Base-by-base conservation (phyloP, 1,140 invertebrate species). In the Apocrypta bakeri region DNA sequence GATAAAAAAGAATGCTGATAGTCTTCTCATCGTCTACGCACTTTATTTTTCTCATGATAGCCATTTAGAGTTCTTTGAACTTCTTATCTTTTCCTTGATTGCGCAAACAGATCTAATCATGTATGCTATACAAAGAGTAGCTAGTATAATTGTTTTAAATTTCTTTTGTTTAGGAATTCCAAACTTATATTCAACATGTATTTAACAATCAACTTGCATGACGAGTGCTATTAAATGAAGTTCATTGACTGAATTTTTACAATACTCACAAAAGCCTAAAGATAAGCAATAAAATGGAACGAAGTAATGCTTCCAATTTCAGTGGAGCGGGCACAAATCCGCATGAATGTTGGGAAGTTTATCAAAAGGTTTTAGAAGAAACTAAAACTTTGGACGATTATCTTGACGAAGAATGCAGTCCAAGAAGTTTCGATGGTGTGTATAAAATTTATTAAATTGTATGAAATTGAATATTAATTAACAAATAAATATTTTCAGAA, bases 311-410 rank as follows among this genome's bases (percentile, higher is more conserved):
- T 83, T 87, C 87, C n/a, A 87, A 88, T 27, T 92, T 88, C 77
- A 81, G 82, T 29, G 87, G 89, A 81, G 89, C 88, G 85, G 86
- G 88, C 75, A 84, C 89, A n/a, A 92, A 93, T 87, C 88, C 92
- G 56, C 88, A 91, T 27, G 93, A 93, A 56, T 93, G 93, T 83
- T 93, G 92, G 92, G 92, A 93, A 31, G 92, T 93, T 81, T 93
- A 92, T 87, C 88, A 92, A 42, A 91, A 92, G 86, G 90, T 92
- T 80, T 90, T 91, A 84, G 91, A 92, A 66, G 92, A 93, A 87
- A 92, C 92, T 11, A 93, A 93, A 81, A 88, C 90, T 63, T 83
- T 93, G 29, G 93, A 93, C 79, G 91, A 93, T 88, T 92, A 91
- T 86, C 87, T 93, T 1, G 92, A 93, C 29, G 93, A 93, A 81